These are phyloP conservation scores for Athripsodes cinereus DNA, from an alignment of 2,888 invertebrate species.

Conservation along the genomic window DNA sequence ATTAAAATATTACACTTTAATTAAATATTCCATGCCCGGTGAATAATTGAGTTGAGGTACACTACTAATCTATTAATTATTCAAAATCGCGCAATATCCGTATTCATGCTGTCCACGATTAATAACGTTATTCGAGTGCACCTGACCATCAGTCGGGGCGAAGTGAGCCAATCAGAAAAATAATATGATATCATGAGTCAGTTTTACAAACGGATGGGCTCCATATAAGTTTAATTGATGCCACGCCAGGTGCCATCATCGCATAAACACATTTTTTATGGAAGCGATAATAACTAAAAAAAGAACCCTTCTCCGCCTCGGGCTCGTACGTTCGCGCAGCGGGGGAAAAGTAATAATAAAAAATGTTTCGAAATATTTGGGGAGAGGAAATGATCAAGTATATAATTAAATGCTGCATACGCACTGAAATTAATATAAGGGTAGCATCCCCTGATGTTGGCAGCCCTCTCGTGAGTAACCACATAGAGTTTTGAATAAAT, in stretches of 20 bases:
- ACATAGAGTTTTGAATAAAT: constrained; percentile 14
- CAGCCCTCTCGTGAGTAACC: constrained; percentile 13
- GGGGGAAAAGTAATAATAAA: constrained; percentile 26
- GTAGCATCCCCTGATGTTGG: constrained; percentile 1
- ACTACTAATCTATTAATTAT: no score
- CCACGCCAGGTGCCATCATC: constrained; percentile 14
- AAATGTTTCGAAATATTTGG: constrained; percentile 22
- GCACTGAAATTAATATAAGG: constrained; percentile 12
- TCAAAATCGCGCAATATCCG: no score
- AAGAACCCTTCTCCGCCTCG: not conserved
- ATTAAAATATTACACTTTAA: no score
- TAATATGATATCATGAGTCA: no score
- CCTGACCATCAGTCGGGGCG: no score
- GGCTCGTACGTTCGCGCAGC: constrained; percentile 6
- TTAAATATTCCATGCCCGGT: no score
- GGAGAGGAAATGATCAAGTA: constrained; percentile 25
- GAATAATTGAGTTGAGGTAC: no score
- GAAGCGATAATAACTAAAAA: not conserved
- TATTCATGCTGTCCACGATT: no score
- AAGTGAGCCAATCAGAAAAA: no score
- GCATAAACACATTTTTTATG: constrained; percentile 10
- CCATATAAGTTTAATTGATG: constrained; percentile 14
- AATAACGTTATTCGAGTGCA: no score
- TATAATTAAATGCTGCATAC: constrained; percentile 24
- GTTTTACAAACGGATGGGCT: not conserved